These are phyloP conservation scores for Ceryle rudis DNA, from an alignment of 2,797 vertebrate genomes.

Conservation along the genomic window DNA sequence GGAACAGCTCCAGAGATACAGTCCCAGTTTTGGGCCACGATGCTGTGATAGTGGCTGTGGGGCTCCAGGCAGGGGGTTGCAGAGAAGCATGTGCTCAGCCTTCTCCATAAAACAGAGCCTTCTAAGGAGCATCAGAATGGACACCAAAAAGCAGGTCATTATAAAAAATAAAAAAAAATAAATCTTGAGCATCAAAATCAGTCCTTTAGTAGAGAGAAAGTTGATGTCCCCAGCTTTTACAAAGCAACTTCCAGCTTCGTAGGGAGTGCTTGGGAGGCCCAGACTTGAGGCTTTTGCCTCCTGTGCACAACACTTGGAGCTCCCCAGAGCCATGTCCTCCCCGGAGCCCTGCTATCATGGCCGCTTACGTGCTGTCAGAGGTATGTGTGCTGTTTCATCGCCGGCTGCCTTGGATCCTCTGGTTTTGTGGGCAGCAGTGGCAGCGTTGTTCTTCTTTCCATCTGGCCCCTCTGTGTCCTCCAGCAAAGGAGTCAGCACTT, in stretches of 20 bases:
- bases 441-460: slow-evolving; percentile 14
- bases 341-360: fast-evolving
- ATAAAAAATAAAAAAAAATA: too few species aligned
- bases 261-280: neutral
- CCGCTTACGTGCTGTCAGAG: neutral
- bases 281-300: neutral
- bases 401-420: neutral
- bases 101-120: neutral
- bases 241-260: neutral
- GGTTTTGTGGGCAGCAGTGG: neutral
- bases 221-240: neutral
- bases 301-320: neutral
- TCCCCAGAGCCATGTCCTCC: neutral
- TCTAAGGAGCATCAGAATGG: neutral
- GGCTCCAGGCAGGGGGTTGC: neutral
- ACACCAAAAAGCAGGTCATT: neutral
- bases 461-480: slow-evolving; percentile 38
- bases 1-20: neutral
- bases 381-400: neutral
- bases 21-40: neutral
- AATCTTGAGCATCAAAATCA: neutral
- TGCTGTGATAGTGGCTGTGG: too few species aligned
- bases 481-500: slow-evolving; percentile 52
- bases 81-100: neutral
- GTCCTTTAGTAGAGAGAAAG: neutral